Percentiles rank a stretch among this genome's conserved stretches.
These are phyloP conservation scores for Cryptoprocta ferox DNA, from an alignment of 2,797 vertebrate species.

Conservation along the genomic window DNA sequence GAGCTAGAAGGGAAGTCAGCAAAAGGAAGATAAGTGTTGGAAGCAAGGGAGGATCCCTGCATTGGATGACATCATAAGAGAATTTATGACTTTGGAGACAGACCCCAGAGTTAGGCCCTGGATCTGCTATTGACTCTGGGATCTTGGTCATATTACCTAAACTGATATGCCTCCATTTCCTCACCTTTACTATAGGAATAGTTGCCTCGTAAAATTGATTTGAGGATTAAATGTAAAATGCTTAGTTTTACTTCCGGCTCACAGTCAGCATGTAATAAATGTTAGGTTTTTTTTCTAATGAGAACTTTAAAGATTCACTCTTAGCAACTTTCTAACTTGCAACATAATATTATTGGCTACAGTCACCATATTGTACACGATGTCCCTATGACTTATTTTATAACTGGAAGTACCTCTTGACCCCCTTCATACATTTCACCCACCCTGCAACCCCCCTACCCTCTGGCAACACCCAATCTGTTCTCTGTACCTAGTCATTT, in stretches of 20 bases:
- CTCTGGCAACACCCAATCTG: not conserved
- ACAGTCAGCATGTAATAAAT: not conserved
- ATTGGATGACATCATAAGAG: not conserved
- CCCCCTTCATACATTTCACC: not conserved
- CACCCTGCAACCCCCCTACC: not conserved
- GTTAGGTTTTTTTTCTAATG: not conserved
- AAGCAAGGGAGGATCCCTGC: constrained; percentile 45
- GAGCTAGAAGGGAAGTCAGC: constrained; percentile 64
- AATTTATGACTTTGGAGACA: not conserved
- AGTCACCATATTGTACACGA: not conserved
- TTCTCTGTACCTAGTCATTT: not conserved
- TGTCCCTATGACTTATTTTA: not conserved
- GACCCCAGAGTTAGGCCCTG: not conserved
- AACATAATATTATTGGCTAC: not conserved
- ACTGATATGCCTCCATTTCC: not conserved
- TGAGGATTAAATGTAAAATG: not conserved
- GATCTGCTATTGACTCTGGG: not conserved
- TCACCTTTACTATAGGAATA: not conserved
- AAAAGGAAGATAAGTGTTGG: constrained; percentile 47
- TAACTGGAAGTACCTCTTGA: not conserved
- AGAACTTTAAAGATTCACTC: not conserved
- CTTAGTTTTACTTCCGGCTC: not conserved
- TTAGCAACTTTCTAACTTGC: not conserved
- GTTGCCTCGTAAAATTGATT: not conserved
- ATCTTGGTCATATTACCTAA: not conserved